Base-by-base conservation (phyloP, 2,888 invertebrate species). In the Lamellibrachia columna region DNA sequence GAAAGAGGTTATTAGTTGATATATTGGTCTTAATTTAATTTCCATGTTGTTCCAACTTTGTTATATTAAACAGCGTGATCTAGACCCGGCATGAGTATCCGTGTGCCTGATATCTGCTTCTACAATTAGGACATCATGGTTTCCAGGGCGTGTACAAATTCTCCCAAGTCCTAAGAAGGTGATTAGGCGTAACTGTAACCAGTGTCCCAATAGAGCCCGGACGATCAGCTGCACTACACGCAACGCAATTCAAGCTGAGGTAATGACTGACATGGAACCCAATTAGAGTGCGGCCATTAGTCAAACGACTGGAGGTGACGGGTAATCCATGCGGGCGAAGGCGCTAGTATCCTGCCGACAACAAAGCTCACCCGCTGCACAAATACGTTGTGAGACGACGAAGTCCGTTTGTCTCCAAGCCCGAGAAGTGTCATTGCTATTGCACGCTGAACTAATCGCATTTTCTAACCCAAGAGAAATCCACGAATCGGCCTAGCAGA, bases 291-390 rank as follows among this genome's bases (percentile, higher is more conserved):
- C n/a, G 22, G 75, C n/a, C 75, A 75, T 75, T 75, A 75, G 75
- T 75, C 75, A 75, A 75, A 75, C 75, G n/a, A 75, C n/a, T 75
- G 22, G 75, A 75, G 22, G 75, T 75, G 75, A 75, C 75, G 75
- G 75, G 22, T 3, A 22, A 75, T 22, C 75, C 75, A 22, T 22
- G 75, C 22, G 22, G 75, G n/a, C 22, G 15, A 22, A 22, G 75
- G 22, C 22, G 75, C 15, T 11, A 15, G 75, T 75, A 75, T 75
- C 75, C 22, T 75, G 75, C 15, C 22, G n/a, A 75, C 22, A 22
- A 75, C 75, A 6, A n/a, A 15, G 75, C 75, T 75, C 22, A 4
- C 75, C 22, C 6, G 75, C 22, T 22, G 75, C 22, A 6, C 22
- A 15, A 22, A n/a, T n/a, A 75, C 15, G 75, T 22, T 75, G n/a